Evolutionary conservation across 1,140 invertebrate species (phyloP), one percentile per base, ranked within the genome.

Genomic region (Probaryconus sp.): DNA sequence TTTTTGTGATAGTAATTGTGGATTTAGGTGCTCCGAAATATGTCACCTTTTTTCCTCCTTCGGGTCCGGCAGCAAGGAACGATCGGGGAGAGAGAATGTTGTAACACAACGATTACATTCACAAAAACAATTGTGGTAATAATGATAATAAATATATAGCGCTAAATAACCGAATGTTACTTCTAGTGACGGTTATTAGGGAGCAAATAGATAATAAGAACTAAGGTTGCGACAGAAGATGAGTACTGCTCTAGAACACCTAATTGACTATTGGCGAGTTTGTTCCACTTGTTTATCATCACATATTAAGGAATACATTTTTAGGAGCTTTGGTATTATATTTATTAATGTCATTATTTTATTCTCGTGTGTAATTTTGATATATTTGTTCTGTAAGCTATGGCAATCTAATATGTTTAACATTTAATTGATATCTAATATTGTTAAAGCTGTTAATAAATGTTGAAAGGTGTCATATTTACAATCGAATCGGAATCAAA

Each of bases 11-110:
- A 80, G 76, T 81, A 85, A 88, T 88, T 72, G 79, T 87, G 83
- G 81, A 83, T 81, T 85, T 87, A 90, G 88, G 87, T 89, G 88
- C 88, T 89, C 88, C 90, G 86, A 87, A 89, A 87, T 86, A 88
- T 89, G 90, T 91, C 91, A 91, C 91, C 91, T 92, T 91, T 91
- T 91, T 90, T 91, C 90, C 91, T 92, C 90, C 90, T 91, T 89
- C 85, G 88, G 82, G 88, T 88, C 85, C 87, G 84, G 88, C 89
- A 90, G 89, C 89, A 89, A 81, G 88, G 88, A 88, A 90, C 90
- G 86, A 89, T 89, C 80, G 82, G 89, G 89, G 88, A 89, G 87
- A 89, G 87, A 89, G 82, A 88, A 88, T 85, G 78, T 85, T 88
- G 86, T 87, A 88, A 88, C 85, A 88, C 85, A 88, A 87, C 87